A percentile compares a stretch with the other conserved stretches of the same genome.
These are phyloP conservation scores for Phyllotreta striolata DNA, from an alignment of 2,888 invertebrate genomes.

Conservation along the genomic window DNA sequence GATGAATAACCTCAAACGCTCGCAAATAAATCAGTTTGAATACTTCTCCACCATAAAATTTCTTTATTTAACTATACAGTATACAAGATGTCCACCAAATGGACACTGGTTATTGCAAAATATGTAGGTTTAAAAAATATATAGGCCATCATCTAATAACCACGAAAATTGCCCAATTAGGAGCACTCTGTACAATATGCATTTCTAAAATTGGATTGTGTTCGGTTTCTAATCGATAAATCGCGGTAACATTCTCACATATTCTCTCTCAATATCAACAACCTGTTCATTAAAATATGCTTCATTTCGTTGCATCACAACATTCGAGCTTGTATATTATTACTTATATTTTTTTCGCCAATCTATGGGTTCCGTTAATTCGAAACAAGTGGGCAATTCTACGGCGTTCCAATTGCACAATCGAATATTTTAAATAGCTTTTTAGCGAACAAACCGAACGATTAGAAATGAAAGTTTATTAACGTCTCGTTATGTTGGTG, in stretches of 20 bases:
- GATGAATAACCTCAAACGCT: conserved; percentile 11
- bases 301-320: conserved; percentile 11
- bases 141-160: no score
- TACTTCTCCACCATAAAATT: no score
- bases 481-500: conserved; percentile 1
- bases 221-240: conserved; percentile 3
- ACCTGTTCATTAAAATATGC: conserved; percentile 9
- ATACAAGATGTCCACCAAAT: no score
- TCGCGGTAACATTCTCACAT: conserved; percentile 7
- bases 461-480: conserved; percentile 10
- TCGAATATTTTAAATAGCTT: conserved; percentile 13
- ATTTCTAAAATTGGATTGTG: no score
- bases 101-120: no score
- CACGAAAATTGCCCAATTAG: no score
- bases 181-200: no score
- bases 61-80: no score
- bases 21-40: no score
- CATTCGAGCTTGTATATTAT: conserved; percentile 1
- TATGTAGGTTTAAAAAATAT: no score
- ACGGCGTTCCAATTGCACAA: conserved; percentile 6
- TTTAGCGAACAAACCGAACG: conserved; percentile 2
- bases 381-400: conserved; percentile 7
- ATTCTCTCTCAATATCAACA: conserved; percentile 10
- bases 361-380: conserved; percentile 9
- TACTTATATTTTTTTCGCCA: conserved; percentile 9